Evolutionary conservation across 2,888 invertebrate genomes (phyloP).

Genomic region (Spicauda simplicius): DNA sequence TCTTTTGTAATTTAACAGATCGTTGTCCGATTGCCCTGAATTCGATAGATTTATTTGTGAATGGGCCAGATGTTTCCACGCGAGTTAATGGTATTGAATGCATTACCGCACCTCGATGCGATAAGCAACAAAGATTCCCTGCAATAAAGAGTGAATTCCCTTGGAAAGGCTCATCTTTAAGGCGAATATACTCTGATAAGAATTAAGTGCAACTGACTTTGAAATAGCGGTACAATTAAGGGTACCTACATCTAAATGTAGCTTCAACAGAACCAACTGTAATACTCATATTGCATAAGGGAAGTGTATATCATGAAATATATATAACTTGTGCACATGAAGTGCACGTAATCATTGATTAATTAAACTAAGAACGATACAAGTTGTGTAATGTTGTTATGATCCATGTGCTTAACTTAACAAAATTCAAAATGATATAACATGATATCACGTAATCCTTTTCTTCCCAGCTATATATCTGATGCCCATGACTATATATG

Average conservation of each 20-base stretch:
- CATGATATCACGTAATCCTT: background rate
- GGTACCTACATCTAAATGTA: background rate
- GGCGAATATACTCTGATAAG: constrained; percentile 6
- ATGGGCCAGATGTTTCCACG: constrained; percentile 23
- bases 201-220: constrained; percentile 9
- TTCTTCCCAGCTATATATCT: background rate
- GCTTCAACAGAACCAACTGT: background rate
- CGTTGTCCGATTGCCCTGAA: background rate
- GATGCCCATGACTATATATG: background rate
- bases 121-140: constrained; percentile 18
- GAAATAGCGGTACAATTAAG: constrained; percentile 1
- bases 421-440: no score
- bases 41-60: constrained; percentile 23
- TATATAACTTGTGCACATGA: background rate
- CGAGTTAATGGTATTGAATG: constrained; percentile 30
- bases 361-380: no score
- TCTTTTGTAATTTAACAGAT: background rate
- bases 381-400: no score
- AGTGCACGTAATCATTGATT: no score
- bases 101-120: constrained; percentile 13
- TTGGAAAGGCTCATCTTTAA: background rate
- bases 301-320: background rate
- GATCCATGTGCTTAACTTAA: no score
- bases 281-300: background rate
- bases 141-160: constrained; percentile 6